A percentile compares a stretch with the other conserved stretches of the same genome.
Conservation (phyloP, 2,113 vertebrate species). For the Antennarius striatus region DNA sequence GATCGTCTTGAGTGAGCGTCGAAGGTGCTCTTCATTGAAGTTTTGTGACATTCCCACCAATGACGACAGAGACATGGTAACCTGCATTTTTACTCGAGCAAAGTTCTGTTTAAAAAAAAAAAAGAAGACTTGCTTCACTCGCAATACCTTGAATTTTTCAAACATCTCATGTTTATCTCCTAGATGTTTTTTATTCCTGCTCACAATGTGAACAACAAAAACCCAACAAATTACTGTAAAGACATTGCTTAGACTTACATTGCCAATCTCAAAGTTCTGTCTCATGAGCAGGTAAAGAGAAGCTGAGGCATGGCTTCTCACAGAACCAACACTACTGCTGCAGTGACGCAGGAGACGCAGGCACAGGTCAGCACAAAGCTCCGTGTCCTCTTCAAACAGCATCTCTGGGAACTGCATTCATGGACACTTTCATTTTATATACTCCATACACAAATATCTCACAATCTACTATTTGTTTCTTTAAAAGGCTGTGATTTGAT, state of each 20-base stretch:
- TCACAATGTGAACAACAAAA: neutral
- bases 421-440: neutral
- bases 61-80: slow-evolving; percentile 92
- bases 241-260: slow-evolving; percentile 75
- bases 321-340: slow-evolving; percentile 83
- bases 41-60: slow-evolving; percentile 88
- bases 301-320: slow-evolving; percentile 89
- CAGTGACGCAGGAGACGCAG: slow-evolving; percentile 90
- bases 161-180: neutral
- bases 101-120: slow-evolving; percentile 82
- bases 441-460: neutral
- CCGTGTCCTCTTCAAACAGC: slow-evolving; percentile 92
- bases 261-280: slow-evolving; percentile 93
- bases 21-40: slow-evolving; percentile 90
- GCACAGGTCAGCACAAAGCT: slow-evolving; percentile 91
- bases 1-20: slow-evolving; percentile 90
- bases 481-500: neutral
- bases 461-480: neutral
- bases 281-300: slow-evolving; percentile 95
- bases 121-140: neutral
- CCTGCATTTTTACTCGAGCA: slow-evolving; percentile 94
- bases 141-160: neutral
- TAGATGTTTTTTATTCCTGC: neutral
- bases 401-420: slow-evolving; percentile 88
- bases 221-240: neutral